Base-by-base conservation (phyloP, 2,113 vertebrate species). In the Anser cygnoides region DNA sequence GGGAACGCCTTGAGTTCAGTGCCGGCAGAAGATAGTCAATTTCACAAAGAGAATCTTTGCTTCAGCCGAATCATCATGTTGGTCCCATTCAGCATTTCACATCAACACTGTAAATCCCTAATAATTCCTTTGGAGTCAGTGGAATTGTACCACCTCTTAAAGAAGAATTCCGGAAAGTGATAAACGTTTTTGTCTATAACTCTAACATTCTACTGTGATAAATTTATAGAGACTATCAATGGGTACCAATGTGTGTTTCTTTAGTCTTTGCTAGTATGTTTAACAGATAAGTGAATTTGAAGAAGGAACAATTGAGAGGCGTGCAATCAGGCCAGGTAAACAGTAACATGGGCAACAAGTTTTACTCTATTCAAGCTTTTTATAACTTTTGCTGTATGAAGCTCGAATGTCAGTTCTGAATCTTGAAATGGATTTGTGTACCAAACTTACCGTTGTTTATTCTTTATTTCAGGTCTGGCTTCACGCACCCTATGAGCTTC, bases 401-500 rank as follows among this genome's bases (percentile, higher is more conserved):
- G 16, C 39, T 28, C 26, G 50, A 19, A 28, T 73, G 11, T n/a
- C 39, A 20, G 2, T 2, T 86, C 84, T 88, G 57, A 50, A 50
- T 46, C 22, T 70, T 14, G 21, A 77, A 59, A 10, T 84, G 0
- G 0, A 23, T 84, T 83, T 78, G 15, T 61, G 21, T 75, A 20
- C 29, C 39, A 67, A 81, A 37, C 22, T 3, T 33, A 13, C 21
- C 2, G 28, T 16, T 89, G 2, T 55, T 87, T 57, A 66, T 86
- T 97, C 65, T 97, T 41, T 93, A 5, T 97, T 96, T 72, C 97
- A 99, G 99, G 99, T 99, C 55, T 99, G 99, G 99, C 99, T 99
- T 68, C 99, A 99, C 43, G 99, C 99, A 25, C 99, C 99, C 2
- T 99, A 99, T 68, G 99, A 99, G 81, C 99, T 99, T 94, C 99